phyloP scores from a whole-genome alignment of 2,888 invertebrate species.

The Rhagonycha lutea region DNA sequence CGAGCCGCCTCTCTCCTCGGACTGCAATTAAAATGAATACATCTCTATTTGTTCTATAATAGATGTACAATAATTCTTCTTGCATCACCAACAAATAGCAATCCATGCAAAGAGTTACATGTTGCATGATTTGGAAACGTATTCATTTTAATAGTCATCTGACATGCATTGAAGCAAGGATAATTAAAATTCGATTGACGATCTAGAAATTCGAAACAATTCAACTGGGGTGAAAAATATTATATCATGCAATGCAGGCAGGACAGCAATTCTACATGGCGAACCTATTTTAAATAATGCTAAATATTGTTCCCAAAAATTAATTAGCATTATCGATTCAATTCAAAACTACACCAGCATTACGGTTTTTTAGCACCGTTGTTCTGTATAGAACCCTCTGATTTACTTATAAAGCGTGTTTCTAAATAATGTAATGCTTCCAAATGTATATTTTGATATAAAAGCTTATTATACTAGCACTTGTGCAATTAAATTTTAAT shows the following conservation, averaged over 20 bases:
- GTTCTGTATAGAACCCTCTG: conserved; percentile 40
- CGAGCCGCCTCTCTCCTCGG: conserved; percentile 67
- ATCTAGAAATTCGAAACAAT: conserved; percentile 28
- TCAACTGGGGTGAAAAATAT: conserved; percentile 21
- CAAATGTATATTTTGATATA: not conserved
- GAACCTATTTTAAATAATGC: not conserved
- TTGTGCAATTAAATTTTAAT: conserved; percentile 11
- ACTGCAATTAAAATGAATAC: conserved; percentile 62
- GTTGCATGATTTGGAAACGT: conserved; percentile 47
- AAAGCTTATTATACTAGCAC: conserved; percentile 9
- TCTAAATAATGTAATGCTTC: not conserved
- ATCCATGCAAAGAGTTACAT: conserved; percentile 35
- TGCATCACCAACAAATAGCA: conserved; percentile 26
- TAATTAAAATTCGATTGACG: conserved; percentile 24
- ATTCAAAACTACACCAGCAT: conserved; percentile 23
- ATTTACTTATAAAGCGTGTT: conserved; percentile 21
- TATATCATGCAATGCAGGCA: conserved; percentile 37
- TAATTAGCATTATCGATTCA: conserved; percentile 6
- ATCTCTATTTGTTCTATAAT: conserved; percentile 48
- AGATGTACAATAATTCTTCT: conserved; percentile 23
- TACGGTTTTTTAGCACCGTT: conserved; percentile 34
- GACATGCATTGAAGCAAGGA: conserved; percentile 38
- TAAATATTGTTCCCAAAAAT: not conserved
- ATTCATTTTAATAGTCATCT: conserved; percentile 52
- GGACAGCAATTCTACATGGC: conserved; percentile 41